A percentile compares a stretch with the other conserved stretches of the same genome.
Conservation (phyloP, 2,797 vertebrate species). For the Sebastes aleutianus region DNA sequence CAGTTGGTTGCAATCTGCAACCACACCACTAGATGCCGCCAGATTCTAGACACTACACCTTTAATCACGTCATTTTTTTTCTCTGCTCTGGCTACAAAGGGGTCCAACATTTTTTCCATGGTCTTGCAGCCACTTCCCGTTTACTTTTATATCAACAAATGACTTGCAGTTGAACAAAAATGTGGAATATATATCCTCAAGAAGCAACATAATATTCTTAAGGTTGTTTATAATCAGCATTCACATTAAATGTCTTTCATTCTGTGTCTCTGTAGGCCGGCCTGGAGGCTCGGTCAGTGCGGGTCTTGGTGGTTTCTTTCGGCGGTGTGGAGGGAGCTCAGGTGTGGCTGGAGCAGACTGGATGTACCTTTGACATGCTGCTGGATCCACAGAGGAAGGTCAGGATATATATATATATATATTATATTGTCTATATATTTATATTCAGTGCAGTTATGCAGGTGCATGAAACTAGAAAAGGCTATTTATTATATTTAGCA, state of each 20-base stretch:
- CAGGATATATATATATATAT: background rate
- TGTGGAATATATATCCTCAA: background rate
- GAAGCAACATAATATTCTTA: background rate
- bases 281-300: conserved; percentile 74
- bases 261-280: conserved; percentile 41
- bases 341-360: conserved; percentile 78
- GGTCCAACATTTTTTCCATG: background rate
- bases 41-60: too few relatives aligned
- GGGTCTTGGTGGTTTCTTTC: conserved; percentile 76
- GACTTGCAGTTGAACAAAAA: background rate
- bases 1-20: too few relatives aligned
- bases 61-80: background rate
- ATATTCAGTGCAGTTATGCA: background rate
- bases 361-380: conserved; percentile 71
- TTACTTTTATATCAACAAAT: background rate
- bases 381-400: conserved; percentile 79
- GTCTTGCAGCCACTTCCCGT: background rate
- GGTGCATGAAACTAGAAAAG: background rate
- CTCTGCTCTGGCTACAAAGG: background rate
- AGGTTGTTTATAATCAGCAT: background rate
- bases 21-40: too few relatives aligned
- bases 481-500: background rate
- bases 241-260: background rate
- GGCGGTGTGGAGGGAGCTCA: conserved; percentile 70
- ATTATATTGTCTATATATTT: background rate